A percentile compares a stretch with the other conserved stretches of the same genome.
These are phyloP conservation scores for Geopemphigus sp. DNA, from an alignment of 1,140 invertebrate genomes.

Conservation along the genomic window DNA sequence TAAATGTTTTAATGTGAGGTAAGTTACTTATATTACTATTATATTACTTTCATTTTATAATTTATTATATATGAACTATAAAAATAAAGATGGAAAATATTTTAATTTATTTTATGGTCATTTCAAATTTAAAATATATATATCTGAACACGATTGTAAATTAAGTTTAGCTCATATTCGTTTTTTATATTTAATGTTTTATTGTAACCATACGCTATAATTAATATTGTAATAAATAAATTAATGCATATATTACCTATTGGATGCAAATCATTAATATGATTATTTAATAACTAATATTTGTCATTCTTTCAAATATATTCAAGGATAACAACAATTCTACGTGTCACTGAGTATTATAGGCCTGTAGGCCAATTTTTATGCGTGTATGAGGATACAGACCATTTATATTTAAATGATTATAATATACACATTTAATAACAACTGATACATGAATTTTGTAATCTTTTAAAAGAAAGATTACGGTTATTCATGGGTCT, in stretches of 20 bases:
- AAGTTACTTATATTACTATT: no score
- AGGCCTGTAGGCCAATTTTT: not conserved
- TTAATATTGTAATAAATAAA: no score
- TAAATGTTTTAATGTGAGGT: no score
- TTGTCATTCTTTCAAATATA: not conserved
- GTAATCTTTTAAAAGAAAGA: no score
- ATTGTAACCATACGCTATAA: no score
- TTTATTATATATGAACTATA: no score
- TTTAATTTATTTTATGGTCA: not conserved
- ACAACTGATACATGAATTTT: no score
- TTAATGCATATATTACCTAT: no score
- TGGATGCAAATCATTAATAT: not conserved
- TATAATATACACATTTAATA: not conserved
- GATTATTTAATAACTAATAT: no score
- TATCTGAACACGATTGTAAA: not conserved
- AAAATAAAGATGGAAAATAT: not conserved
- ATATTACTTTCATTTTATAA: no score
- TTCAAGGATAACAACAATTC: constrained; percentile 10
- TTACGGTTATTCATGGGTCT: no score
- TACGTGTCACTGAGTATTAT: not conserved
- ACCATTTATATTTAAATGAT: not conserved
- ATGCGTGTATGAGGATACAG: not conserved
- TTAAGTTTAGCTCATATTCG: not conserved
- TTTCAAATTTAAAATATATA: not conserved
- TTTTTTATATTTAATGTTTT: no score